These are phyloP conservation scores for Epizoanthus scotinus DNA, from an alignment of 92 coral and sea anemone species.

Conservation along the genomic window DNA sequence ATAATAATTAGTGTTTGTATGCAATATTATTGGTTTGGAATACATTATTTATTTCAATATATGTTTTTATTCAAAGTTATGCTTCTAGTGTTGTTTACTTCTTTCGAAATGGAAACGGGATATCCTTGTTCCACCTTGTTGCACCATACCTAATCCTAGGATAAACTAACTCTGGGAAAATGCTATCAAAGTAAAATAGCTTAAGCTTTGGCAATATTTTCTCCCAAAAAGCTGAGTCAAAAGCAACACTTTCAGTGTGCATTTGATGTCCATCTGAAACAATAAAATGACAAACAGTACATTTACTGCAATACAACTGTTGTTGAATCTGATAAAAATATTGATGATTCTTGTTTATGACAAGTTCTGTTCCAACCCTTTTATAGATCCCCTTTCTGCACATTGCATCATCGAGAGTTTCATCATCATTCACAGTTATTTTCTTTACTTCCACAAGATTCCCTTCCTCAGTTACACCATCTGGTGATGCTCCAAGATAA, in stretches of 20 bases:
- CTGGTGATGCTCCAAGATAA: constrained; percentile 57
- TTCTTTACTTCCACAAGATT: constrained; percentile 56
- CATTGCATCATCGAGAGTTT: constrained; percentile 30
- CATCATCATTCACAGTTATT: neutral
- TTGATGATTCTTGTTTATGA: constrained; percentile 15
- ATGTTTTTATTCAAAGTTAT: no score
- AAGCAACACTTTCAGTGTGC: constrained; percentile 11
- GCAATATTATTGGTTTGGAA: neutral
- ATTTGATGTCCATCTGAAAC: constrained; percentile 5
- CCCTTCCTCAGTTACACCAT: constrained; percentile 52
- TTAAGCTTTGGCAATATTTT: constrained; percentile 7
- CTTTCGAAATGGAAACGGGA: constrained; percentile 9
- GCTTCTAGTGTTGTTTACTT: neutral
- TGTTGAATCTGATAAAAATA: constrained; percentile 33
- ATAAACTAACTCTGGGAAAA: constrained; percentile 37
- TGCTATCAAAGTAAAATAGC: constrained; percentile 16
- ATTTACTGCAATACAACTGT: constrained; percentile 23
- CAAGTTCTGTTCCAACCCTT: neutral
- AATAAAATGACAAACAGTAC: constrained; percentile 25
- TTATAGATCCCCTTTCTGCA: constrained; percentile 43
- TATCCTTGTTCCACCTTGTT: constrained; percentile 26
- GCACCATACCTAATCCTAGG: constrained; percentile 14
- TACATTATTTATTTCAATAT: neutral
- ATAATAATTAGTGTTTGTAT: neutral
- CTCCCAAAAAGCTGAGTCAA: constrained; percentile 23